Percentiles rank a stretch among this genome's conserved stretches.
Conservation (phyloP, 2,113 vertebrate genomes). For the Physeter macrocephalus region DNA sequence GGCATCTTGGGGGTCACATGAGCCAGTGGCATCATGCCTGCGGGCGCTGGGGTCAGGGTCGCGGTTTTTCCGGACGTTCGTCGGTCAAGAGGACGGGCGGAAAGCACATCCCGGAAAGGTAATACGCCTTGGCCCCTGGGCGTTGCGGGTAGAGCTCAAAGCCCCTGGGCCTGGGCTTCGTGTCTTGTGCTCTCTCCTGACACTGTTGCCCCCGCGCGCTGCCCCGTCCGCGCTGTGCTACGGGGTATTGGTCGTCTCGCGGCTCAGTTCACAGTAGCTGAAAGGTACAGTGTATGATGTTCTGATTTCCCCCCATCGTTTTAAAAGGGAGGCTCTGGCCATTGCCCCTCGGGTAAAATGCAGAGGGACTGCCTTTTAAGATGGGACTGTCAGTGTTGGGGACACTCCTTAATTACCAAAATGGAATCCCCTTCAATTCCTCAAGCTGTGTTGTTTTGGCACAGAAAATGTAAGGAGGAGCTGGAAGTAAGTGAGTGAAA, state of each 20-base stretch:
- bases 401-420: background rate
- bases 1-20: background rate
- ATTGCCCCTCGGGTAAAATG: background rate
- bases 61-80: background rate
- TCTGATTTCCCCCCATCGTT: background rate
- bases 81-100: background rate
- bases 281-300: background rate
- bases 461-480: background rate
- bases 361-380: background rate
- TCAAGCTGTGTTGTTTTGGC: background rate
- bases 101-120: conserved; percentile 70
- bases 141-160: background rate
- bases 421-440: background rate
- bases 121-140: background rate
- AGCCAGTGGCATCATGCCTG: conserved; percentile 30
- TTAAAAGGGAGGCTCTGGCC: background rate
- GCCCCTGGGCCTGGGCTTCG: background rate
- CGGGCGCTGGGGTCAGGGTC: background rate
- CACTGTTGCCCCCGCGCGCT: fast-evolving
- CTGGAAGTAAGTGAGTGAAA: background rate
- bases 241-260: background rate
- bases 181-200: no score
- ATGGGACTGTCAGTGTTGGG: background rate
- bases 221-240: fast-evolving
- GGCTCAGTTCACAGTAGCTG: background rate